Base-by-base conservation (phyloP, 2,113 vertebrate species). In the Chamaetylas fuelleborni region DNA sequence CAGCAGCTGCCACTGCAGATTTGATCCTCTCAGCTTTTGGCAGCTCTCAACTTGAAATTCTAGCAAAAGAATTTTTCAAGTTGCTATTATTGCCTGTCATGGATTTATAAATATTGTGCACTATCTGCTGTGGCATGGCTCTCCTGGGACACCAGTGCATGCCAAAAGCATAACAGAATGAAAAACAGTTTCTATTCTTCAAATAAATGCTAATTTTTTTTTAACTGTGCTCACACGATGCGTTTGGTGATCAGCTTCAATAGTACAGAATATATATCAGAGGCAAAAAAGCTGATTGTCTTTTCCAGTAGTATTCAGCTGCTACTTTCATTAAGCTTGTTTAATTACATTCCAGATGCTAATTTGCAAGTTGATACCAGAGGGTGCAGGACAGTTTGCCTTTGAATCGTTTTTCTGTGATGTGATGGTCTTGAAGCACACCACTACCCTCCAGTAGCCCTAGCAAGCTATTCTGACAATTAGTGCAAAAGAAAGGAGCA, bases 281-380 rank as follows among this genome's bases (percentile, higher is more conserved):
- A 97, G 92, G 97, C 97, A 89, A 93, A 97, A 98, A 95, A 98
- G 96, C 97, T 94, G 98, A 98, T 98, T 98, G 98, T 97, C 98
- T 99, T 98, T 97, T 98, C 97, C 98, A 97, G 97, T 97, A 95
- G 94, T 98, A 98, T 98, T 98, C 98, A 98, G 98, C 98, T 99
- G 98, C 97, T 97, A 97, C 98, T 98, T 99, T 99, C 99, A 99
- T 99, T 99, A 99, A 97, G 98, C 98, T 98, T 98, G 98, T 98
- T 99, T 99, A 99, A 99, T 99, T 99, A 99, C 98, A 98, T 98
- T 99, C 98, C 98, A 99, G 98, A 98, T 98, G 98, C 99, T 99
- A 99, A 99, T 99, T 99, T 99, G 99, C 99, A 99, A 99, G 98
- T 99, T 98, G 98, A 98, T 98, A 98, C 97, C 98, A 98, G 98